These are phyloP conservation scores for Sinonovacula constricta DNA, from an alignment of 1,140 invertebrate species.

Conservation along the genomic window DNA sequence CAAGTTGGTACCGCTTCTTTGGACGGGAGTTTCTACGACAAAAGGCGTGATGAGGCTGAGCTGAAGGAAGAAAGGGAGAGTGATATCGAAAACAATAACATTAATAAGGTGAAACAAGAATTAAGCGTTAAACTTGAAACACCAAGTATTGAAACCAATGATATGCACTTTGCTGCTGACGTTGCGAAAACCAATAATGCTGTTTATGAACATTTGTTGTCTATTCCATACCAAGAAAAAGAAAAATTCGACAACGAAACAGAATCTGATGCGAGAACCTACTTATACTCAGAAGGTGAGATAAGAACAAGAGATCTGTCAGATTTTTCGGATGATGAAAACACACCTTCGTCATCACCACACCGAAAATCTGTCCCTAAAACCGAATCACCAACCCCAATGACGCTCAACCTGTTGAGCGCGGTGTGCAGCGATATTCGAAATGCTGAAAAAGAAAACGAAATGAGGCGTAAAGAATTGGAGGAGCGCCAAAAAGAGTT, in stretches of 20 bases:
- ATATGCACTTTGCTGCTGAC: not conserved
- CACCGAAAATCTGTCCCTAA: slow-evolving; percentile 14
- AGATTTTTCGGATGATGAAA: slow-evolving; percentile 26
- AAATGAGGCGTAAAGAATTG: slow-evolving; percentile 20
- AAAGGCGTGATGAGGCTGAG: slow-evolving; percentile 38
- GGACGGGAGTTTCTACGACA: slow-evolving; percentile 47
- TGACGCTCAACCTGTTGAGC: slow-evolving; percentile 45
- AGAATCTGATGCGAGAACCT: slow-evolving; percentile 34
- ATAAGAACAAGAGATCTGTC: slow-evolving; percentile 30
- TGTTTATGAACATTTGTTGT: not conserved
- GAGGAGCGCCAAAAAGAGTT: slow-evolving; percentile 48
- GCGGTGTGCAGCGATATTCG: slow-evolving; percentile 46
- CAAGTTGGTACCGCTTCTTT: slow-evolving; percentile 24
- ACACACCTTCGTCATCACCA: slow-evolving; percentile 2
- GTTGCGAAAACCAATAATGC: not conserved
- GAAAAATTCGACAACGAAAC: slow-evolving; percentile 2
- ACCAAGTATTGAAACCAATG: not conserved
- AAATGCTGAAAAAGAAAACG: slow-evolving; percentile 48
- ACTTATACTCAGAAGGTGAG: slow-evolving; percentile 46
- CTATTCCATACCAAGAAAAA: too few relatives aligned
- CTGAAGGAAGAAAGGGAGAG: slow-evolving; percentile 41
- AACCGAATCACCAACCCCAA: slow-evolving; percentile 2
- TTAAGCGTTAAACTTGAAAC: not conserved
- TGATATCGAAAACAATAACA: slow-evolving; percentile 49
- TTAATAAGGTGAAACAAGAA: not conserved